Percentiles rank a stretch among this genome's conserved stretches.
Evolutionary conservation across 2,888 invertebrate species (phyloP).

Genomic region (Selenia dentaria): DNA sequence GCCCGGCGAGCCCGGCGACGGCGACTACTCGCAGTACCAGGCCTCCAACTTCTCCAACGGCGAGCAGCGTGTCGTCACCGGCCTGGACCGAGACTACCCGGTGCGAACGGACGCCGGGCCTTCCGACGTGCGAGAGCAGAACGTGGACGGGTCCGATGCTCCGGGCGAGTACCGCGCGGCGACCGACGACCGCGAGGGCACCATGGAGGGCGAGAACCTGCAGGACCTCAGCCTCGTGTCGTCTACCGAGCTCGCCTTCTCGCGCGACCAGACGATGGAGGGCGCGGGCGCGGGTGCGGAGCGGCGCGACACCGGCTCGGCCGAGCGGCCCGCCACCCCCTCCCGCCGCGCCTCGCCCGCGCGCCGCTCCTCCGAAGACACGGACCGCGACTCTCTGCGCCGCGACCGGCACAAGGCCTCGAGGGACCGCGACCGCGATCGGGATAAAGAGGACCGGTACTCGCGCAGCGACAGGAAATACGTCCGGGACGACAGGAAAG

Average conservation of each 20-base stretch:
- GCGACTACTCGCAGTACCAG: slow-evolving; percentile 66
- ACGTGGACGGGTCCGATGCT: too few relatives aligned
- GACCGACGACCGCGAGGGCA: slow-evolving; percentile 81
- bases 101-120: slow-evolving; percentile 54
- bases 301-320: background rate
- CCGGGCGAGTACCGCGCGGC: background rate
- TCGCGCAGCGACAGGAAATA: slow-evolving; percentile 42
- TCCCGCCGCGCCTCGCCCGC: slow-evolving; percentile 44
- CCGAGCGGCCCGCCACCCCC: slow-evolving; percentile 2
- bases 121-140: slow-evolving; percentile 38
- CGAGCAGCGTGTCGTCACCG: slow-evolving; percentile 82
- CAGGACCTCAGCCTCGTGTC: slow-evolving; percentile 70
- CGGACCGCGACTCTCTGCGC: slow-evolving; percentile 72
- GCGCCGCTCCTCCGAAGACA: slow-evolving; percentile 65
- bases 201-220: slow-evolving; percentile 85
- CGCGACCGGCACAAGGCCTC: slow-evolving; percentile 62
- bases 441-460: slow-evolving; percentile 34
- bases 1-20: slow-evolving; percentile 85
- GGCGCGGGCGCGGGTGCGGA: slow-evolving; percentile 54
- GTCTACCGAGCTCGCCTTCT: slow-evolving; percentile 59
- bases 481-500: slow-evolving; percentile 55
- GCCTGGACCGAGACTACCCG: slow-evolving; percentile 70
- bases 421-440: slow-evolving; percentile 50
- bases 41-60: slow-evolving; percentile 35
- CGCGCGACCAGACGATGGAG: slow-evolving; percentile 79